Evolutionary conservation across 2,113 vertebrate genomes (phyloP), one percentile per base, ranked within the genome.

Genomic region (Pterocles orientalis): DNA sequence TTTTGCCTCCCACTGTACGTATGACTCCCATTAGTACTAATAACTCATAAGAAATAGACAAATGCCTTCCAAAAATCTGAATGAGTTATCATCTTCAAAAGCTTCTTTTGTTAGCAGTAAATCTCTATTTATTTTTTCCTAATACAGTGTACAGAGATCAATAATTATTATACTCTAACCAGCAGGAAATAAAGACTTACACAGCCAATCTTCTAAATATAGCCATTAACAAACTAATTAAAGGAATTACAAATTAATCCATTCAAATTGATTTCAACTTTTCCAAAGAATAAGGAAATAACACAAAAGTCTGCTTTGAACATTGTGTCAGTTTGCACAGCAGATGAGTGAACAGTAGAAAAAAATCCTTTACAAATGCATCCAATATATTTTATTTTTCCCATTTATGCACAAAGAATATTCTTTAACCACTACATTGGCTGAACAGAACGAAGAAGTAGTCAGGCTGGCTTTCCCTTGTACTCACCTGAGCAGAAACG

Each of bases 151-250:
- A 78, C 16, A 39, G 51, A 66, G 48, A 93, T 70, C 94, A 64
- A 81, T 34, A 17, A 80, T 50, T 58, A 62, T 62, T 84, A 48
- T 2, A 48, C 41, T 93, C 18, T 29, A 24, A 61, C 33, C 77
- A 69, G 82, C 47, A 94, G 60, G 86, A 62, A 92, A 82, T 10
- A 72, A 60, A n/a, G 47, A 90, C 65, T 53, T 28, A 47, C 3
- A 3, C 58, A 80, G 89, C 12, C 61, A 12, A 18, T 72, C 80
- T 88, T 88, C 71, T 62, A 69, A 86, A 80, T 54, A 21, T 4
- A 94, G 93, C 48, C 70, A 94, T 90, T 96, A 94, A 84, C 77
- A 78, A 72, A 90, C 51, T 88, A 89, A 96, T 96, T 95, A 96
- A 92, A 94, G 41, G 64, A 69, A 48, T 54, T 11, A 68, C 79